A percentile compares a stretch with the other conserved stretches of the same genome.
Conservation (phyloP, 2,888 invertebrate species). For the Pristionchus arcanus region DNA sequence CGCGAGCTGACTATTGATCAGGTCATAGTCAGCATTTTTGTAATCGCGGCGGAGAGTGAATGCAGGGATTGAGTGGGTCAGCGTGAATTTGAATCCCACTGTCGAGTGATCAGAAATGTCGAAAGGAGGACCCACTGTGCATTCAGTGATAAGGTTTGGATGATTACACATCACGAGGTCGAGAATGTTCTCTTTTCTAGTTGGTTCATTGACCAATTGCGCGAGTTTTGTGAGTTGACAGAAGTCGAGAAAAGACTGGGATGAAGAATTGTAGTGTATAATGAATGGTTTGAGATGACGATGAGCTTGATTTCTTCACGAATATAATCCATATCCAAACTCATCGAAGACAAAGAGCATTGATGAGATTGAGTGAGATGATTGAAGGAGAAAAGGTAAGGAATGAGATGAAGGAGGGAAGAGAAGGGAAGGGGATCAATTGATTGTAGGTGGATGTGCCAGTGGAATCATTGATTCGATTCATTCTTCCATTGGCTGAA, state of each 20-base stretch:
- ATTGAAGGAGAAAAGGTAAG: conserved; percentile 74
- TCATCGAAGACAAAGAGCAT: conserved; percentile 90
- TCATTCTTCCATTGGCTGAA: conserved; percentile 89
- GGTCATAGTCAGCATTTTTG: too few relatives aligned
- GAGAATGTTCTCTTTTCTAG: conserved; percentile 88
- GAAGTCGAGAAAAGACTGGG: too few relatives aligned
- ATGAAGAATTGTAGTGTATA: not conserved
- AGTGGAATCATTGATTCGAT: conserved; percentile 86
- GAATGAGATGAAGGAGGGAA: not conserved
- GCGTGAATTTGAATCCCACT: too few relatives aligned
- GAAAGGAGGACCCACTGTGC: too few relatives aligned
- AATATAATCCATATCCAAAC: conserved; percentile 88
- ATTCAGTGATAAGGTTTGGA: too few relatives aligned
- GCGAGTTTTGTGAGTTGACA: too few relatives aligned
- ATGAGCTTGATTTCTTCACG: conserved; percentile 91
- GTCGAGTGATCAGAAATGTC: too few relatives aligned
- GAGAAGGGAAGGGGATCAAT: too few relatives aligned
- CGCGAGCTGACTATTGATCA: too few relatives aligned
- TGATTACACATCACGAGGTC: too few relatives aligned
- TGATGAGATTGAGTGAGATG: conserved; percentile 84
- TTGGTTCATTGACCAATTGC: conserved; percentile 77
- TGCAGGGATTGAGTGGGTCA: too few relatives aligned
- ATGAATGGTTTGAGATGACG: conserved; percentile 60
- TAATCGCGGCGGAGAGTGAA: too few relatives aligned
- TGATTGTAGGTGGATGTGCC: conserved; percentile 53